Conservation (phyloP, 2,888 invertebrate species). For the Camptogramma bilineatum region DNA sequence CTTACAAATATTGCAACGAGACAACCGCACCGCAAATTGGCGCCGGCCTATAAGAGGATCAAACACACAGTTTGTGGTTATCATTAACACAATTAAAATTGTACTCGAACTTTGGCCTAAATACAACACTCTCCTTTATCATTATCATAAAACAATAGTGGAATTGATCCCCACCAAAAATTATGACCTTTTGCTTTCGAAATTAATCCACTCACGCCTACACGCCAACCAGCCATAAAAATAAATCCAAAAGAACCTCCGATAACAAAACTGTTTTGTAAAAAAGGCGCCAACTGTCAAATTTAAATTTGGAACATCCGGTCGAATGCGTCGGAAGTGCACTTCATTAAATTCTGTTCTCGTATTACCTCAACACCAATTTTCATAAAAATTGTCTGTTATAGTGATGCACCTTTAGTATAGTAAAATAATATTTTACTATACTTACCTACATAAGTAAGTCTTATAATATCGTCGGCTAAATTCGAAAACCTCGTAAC, state of each 20-base stretch:
- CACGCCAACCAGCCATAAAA: conserved; percentile 24
- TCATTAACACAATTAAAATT: too few relatives aligned
- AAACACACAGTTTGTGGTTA: too few relatives aligned
- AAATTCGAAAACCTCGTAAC: too few relatives aligned
- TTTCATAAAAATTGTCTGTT: background rate
- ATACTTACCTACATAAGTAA: too few relatives aligned
- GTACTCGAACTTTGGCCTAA: too few relatives aligned
- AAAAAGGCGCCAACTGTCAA: conserved; percentile 58
- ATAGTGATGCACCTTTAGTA: too few relatives aligned
- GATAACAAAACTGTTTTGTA: conserved; percentile 34
- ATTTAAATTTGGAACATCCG: conserved; percentile 69
- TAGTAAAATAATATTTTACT: too few relatives aligned
- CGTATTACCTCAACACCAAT: conserved; percentile 51
- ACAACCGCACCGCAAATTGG: conserved; percentile 14
- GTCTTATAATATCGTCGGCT: too few relatives aligned
- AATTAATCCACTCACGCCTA: conserved; percentile 16
- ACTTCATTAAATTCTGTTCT: conserved; percentile 67
- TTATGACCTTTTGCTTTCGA: conserved; percentile 7
- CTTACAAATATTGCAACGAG: conserved; percentile 31
- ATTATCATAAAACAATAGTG: background rate
- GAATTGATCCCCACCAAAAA: background rate
- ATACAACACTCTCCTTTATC: background rate
- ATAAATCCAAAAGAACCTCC: conserved; percentile 24
- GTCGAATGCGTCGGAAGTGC: conserved; percentile 63
- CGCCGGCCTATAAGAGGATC: conserved; percentile 7